Conservation (phyloP, 2,888 invertebrate species). For the Scaptomyza flava region DNA sequence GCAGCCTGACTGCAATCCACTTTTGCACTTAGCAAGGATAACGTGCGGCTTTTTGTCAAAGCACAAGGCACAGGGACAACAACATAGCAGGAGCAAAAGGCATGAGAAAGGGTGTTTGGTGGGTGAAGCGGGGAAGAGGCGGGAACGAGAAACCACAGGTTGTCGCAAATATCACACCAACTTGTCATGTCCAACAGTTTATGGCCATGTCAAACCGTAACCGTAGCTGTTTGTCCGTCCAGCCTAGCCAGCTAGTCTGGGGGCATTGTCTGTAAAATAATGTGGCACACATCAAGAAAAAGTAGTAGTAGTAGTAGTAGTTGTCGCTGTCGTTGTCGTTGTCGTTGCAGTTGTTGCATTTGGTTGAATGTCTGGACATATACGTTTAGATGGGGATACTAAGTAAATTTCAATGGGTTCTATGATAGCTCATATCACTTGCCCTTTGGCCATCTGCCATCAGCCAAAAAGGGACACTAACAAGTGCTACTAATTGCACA, state of each 20-base stretch:
- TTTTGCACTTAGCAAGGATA: conserved; percentile 76
- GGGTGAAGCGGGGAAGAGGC: background rate
- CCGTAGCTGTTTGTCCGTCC: conserved; percentile 10
- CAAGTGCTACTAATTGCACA: conserved; percentile 75
- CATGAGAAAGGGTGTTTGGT: background rate
- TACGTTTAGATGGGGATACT: conserved; percentile 25
- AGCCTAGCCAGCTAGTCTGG: background rate
- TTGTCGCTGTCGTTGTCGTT: background rate
- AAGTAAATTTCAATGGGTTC: conserved; percentile 72
- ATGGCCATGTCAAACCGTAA: conserved; percentile 64
- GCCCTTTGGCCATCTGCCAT: conserved; percentile 69
- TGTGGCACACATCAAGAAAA: conserved; percentile 35
- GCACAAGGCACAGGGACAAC: conserved; percentile 28
- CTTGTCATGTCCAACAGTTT: conserved; percentile 80
- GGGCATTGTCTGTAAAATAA: conserved; percentile 51
- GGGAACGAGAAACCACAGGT: conserved; percentile 52
- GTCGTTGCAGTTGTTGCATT: background rate
- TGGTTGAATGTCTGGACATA: conserved; percentile 9
- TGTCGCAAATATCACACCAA: conserved; percentile 79
- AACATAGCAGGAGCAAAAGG: background rate
- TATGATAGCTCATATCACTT: conserved; percentile 74
- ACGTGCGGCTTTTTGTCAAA: conserved; percentile 74
- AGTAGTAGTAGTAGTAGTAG: background rate
- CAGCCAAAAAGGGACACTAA: conserved; percentile 58
- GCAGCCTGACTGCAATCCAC: conserved; percentile 65